phyloP scores from a whole-genome alignment of 2,888 invertebrate genomes.

The Nemapogon koenigi region DNA sequence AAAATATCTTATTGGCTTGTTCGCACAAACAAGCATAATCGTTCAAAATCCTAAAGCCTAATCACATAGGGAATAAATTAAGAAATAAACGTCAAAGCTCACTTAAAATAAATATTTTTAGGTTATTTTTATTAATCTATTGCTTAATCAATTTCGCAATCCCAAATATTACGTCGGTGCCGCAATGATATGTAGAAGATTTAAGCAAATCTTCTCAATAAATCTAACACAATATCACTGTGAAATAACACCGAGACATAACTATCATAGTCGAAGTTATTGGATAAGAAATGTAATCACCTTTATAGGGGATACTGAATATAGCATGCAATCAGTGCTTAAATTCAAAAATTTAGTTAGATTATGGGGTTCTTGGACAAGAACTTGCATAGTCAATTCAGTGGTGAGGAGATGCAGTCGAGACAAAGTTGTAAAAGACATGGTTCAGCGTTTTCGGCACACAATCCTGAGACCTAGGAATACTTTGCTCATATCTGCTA shows the following conservation, averaged over 20 bases:
- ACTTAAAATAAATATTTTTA: constrained; percentile 13
- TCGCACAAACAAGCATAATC: too few relatives aligned
- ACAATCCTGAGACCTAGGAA: constrained; percentile 36
- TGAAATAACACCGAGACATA: too few relatives aligned
- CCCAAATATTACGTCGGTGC: background rate
- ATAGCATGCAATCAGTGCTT: constrained; percentile 29
- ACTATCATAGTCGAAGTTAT: too few relatives aligned
- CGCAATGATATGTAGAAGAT: constrained; percentile 35
- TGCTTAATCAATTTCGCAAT: constrained; percentile 21
- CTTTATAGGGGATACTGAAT: background rate
- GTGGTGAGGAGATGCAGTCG: constrained; percentile 37
- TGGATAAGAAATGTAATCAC: too few relatives aligned
- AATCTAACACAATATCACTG: constrained; percentile 10
- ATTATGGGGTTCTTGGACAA: constrained; percentile 41
- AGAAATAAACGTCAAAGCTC: background rate
- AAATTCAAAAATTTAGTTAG: constrained; percentile 33
- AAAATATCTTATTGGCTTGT: too few relatives aligned
- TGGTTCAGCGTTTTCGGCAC: constrained; percentile 40
- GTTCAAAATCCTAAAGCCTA: background rate
- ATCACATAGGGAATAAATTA: background rate
- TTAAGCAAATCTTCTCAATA: constrained; percentile 26
- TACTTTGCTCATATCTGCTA: constrained; percentile 41
- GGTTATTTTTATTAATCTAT: constrained; percentile 42
- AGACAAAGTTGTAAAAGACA: constrained; percentile 41
- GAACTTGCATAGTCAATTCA: constrained; percentile 32